Base-by-base conservation (phyloP, 2,113 vertebrate genomes). In the Dryoscopus gambensis region DNA sequence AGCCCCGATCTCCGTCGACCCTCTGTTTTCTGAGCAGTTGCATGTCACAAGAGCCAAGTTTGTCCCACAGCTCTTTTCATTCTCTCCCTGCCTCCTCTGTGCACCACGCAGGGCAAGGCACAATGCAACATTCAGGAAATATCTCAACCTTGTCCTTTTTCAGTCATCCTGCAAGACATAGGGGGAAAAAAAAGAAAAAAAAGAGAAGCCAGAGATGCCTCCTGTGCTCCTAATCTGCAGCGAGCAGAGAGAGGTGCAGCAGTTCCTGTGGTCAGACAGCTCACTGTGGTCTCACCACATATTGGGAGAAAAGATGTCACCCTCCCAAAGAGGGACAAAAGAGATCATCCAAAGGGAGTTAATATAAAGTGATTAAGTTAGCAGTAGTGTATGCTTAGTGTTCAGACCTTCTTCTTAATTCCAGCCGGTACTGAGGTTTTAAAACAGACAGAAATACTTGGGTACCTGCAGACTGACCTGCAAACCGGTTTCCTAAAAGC, bases 251-350 rank as follows among this genome's bases (percentile, higher is more conserved):
- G 4, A 44, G 1, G 15, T 37, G 81, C 84, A 83, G 86, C 84
- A 90, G 74, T 47, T 85, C n/a, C 57, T 83, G 94, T 89, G 94
- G 86, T 78, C 94, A 90, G 64, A 47, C 83, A 81, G 93, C 73
- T 92, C 83, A 9, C 86, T 84, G 80, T 73, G 87, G n/a, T 84
- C 84, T 96, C 78, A 76, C 91, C 95, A 73, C 75, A 65, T 65
- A 33, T 2, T 11, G 42, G 53, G 52, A 84, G 42, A 88, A 63
- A 28, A 75, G 93, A 93, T 40, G 47, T 21, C 82, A 84, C 30
- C 47, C 64, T 93, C 52, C 59, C 67, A 63, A 62, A 77, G 33
- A 94, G 27, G 53, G 59, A 73, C 49, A 50, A 62, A 57, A 94
- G 46, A 85, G 80, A 77, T 52, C 24, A 42, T 56, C 82, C 73